A percentile compares a stretch with the other conserved stretches of the same genome.
These are phyloP conservation scores for Portevinia maculata DNA, from an alignment of 2,888 invertebrate species.

Conservation along the genomic window DNA sequence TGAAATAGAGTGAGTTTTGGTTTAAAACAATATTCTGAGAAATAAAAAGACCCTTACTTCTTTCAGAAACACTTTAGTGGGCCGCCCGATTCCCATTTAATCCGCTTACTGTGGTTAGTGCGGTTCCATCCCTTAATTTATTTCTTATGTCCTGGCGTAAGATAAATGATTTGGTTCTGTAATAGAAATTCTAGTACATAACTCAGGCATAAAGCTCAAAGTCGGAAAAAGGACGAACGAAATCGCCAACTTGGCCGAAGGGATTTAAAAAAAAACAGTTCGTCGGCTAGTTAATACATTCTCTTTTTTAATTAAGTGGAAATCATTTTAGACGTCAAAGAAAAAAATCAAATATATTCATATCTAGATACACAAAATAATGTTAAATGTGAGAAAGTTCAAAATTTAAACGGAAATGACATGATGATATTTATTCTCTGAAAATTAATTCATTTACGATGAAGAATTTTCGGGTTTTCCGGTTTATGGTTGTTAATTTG, in stretches of 20 bases:
- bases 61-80: neutral
- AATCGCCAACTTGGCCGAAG: constrained; percentile 27
- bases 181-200: constrained; percentile 48
- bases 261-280: constrained; percentile 15
- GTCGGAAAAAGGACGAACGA: constrained; percentile 16
- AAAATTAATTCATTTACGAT: constrained; percentile 65
- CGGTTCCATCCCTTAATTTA: constrained; percentile 30
- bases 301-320: constrained; percentile 56
- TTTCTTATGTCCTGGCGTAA: constrained; percentile 35
- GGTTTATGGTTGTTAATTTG: constrained; percentile 29
- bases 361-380: constrained; percentile 3
- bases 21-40: constrained; percentile 2
- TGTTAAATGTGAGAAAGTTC: constrained; percentile 4
- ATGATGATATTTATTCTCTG: constrained; percentile 58
- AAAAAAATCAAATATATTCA: constrained; percentile 24
- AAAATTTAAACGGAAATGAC: constrained; percentile 59
- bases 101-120: constrained; percentile 37
- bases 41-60: constrained; percentile 1
- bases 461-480: constrained; percentile 55
- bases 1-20: constrained; percentile 45
- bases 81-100: constrained; percentile 10
- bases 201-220: constrained; percentile 13
- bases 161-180: constrained; percentile 61
- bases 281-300: constrained; percentile 42
- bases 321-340: constrained; percentile 45